These are phyloP conservation scores for Trachemys scripta DNA, from an alignment of 2,113 vertebrate genomes.

Conservation along the genomic window DNA sequence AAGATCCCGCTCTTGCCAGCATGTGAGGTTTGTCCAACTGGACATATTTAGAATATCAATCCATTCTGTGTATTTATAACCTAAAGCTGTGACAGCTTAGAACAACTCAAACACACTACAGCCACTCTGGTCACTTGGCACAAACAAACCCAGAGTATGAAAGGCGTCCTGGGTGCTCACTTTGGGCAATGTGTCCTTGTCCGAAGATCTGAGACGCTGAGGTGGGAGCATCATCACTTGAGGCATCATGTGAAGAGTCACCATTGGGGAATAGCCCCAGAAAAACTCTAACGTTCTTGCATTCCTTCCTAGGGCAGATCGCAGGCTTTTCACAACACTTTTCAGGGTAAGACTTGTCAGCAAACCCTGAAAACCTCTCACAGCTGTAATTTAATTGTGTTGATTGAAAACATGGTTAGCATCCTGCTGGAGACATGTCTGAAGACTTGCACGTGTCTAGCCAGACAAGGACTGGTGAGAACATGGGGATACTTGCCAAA, in stretches of 20 bases:
- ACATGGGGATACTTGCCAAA: constrained; percentile 18
- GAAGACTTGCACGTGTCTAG: constrained; percentile 54
- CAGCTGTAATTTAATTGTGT: constrained; percentile 54
- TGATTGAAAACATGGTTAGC: constrained; percentile 59
- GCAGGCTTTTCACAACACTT: constrained; percentile 30
- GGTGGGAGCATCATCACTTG: constrained; percentile 45
- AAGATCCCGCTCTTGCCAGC: constrained; percentile 75
- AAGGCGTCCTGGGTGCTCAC: constrained; percentile 73
- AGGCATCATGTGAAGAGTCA: constrained; percentile 31
- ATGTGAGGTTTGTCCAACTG: constrained; percentile 77
- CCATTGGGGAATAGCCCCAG: neutral
- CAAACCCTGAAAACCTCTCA: constrained; percentile 36
- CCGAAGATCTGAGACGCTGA: constrained; percentile 43
- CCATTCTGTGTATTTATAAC: constrained; percentile 77
- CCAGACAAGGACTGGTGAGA: constrained; percentile 44
- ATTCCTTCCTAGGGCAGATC: constrained; percentile 45
- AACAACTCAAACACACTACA: constrained; percentile 70
- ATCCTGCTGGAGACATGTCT: constrained; percentile 52
- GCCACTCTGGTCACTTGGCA: constrained; percentile 72
- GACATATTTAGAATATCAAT: constrained; percentile 84
- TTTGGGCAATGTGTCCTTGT: constrained; percentile 60
- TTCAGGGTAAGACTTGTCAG: constrained; percentile 1
- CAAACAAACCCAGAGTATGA: constrained; percentile 68
- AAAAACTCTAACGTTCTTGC: constrained; percentile 20
- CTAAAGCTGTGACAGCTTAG: constrained; percentile 73